Base-by-base conservation (phyloP, 2,888 invertebrate species). In the Rhodophaea formosa region DNA sequence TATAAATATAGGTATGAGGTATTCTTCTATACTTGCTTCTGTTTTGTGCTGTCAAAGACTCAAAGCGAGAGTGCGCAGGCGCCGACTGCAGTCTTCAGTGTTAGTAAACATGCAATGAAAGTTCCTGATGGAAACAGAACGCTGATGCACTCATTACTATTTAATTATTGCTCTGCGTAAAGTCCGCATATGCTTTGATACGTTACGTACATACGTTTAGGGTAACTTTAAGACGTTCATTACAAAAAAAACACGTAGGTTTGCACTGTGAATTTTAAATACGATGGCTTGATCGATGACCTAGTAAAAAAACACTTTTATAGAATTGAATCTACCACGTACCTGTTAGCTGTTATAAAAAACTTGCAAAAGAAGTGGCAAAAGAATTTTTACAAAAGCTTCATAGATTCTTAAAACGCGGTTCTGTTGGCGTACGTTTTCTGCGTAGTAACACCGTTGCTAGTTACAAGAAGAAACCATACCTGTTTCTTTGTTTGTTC, bases 21-120 rank as follows among this genome's bases (percentile, higher is more conserved):
- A 39, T n/a, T 3, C n/a, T 39, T 39, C 39, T 39, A n/a, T 39
- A 2, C 10, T 12, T 39, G 39, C 6, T n/a, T 39, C 12, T 39
- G 12, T 10, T 39, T 39, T 39, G 10, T 39, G 59, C 59, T 56
- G 52, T 54, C 49, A 59, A 57, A n/a, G n/a, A 39, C 12, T n/a
- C 39, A 39, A 15, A 59, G 62, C 59, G 80, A 83, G 70, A 67
- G 65, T 68, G 66, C 73, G 75, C 87, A 84, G 80, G 70, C 81
- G 51, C 51, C 35, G 39, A 51, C 12, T 51, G 71, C 74, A 67
- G 64, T 63, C 65, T 60, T 53, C 66, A 43, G 63, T 71, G 69
- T 75, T 72, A 69, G 74, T 82, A 79, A 81, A 80, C 80, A 80
- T 68, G 59, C 64, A 30, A 54, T 54, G 43, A 43, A 54, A 30